Evolutionary conservation across 1,140 invertebrate genomes (phyloP).

Genomic region (Drosophila arawakana): DNA sequence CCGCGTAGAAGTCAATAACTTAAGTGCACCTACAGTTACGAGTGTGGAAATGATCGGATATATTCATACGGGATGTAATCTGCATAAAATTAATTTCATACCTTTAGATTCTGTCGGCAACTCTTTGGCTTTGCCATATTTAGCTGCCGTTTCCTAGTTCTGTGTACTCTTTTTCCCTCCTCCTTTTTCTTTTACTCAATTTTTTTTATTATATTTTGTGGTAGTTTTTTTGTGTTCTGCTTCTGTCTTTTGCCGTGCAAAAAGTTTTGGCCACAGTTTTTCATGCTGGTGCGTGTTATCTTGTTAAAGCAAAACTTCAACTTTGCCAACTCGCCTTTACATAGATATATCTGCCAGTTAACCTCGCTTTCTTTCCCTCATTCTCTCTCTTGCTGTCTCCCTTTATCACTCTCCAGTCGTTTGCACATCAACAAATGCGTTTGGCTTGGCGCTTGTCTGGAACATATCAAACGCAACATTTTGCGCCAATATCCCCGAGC

Average conservation of each 20-base stretch:
- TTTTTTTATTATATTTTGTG: slow-evolving; percentile 10
- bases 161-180: background rate
- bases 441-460: slow-evolving; percentile 68
- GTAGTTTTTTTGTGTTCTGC: slow-evolving; percentile 17
- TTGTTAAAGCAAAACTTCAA: slow-evolving; percentile 82
- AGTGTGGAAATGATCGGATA: slow-evolving; percentile 5
- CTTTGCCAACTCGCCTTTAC: slow-evolving; percentile 79
- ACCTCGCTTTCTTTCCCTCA: background rate
- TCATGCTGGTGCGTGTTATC: slow-evolving; percentile 81
- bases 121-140: slow-evolving; percentile 10
- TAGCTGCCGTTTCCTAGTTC: slow-evolving; percentile 5
- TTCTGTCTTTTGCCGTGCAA: slow-evolving; percentile 47
- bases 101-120: slow-evolving; percentile 2
- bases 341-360: slow-evolving; percentile 25
- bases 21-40: background rate
- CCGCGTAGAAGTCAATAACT: slow-evolving; percentile 1
- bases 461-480: slow-evolving; percentile 81
- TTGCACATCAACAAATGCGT: slow-evolving; percentile 69
- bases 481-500: slow-evolving; percentile 67
- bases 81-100: slow-evolving; percentile 19
- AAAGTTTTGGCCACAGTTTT: slow-evolving; percentile 78
- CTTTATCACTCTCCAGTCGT: background rate
- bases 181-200: background rate
- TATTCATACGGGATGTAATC: slow-evolving; percentile 10
- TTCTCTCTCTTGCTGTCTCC: slow-evolving; percentile 1